Evolutionary conservation across 2,888 invertebrate genomes (phyloP), one percentile per base, ranked within the genome.

Genomic region (Euclidia mi): DNA sequence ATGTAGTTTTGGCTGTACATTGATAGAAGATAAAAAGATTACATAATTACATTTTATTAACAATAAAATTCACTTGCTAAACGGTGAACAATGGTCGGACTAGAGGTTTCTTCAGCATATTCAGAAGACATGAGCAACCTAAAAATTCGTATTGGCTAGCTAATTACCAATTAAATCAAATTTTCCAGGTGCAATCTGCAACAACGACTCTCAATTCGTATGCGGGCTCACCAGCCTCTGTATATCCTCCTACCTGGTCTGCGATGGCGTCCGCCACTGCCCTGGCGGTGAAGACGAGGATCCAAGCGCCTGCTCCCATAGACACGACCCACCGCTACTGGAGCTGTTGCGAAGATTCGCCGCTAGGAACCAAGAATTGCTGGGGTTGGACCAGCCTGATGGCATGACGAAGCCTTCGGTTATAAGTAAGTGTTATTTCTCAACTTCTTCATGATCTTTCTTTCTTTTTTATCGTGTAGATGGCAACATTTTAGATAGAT

Each of bases 201-300:
- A 80, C 74, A 89, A 91, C 56, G 88, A 89, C 6, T 87, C 91
- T 25, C 91, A 93, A 64, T 94, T 91, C 76, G 70, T 77, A 4
- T 94, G 94, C 65, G 94, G 94, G 0, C 61, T 78, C 29, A 92
- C 92, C 12, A 84, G 87, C 63, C 90, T 96, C 38, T 96, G 96
- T 86, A 95, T 96, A 49, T 96, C 96, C 0, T 95, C 95, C 44
- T 95, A 95, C 74, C 88, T 96, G 63, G 94, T 96, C 12, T 96
- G 96, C 81, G 96, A 96, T 70, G 96, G 96, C 7, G 95, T 96
- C 15, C 90, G 95, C 1, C 96, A 96, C 79, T 96, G 96, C 67
- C 96, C 96, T 0, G 95, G 95, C 0, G 96, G 96, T 2, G 96
- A 95, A 56, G 95, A 95, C 59, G 95, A 95, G 66, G 95, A 95